Base-by-base conservation (phyloP, 2,113 vertebrate genomes). In the Cercopithecus mona region DNA sequence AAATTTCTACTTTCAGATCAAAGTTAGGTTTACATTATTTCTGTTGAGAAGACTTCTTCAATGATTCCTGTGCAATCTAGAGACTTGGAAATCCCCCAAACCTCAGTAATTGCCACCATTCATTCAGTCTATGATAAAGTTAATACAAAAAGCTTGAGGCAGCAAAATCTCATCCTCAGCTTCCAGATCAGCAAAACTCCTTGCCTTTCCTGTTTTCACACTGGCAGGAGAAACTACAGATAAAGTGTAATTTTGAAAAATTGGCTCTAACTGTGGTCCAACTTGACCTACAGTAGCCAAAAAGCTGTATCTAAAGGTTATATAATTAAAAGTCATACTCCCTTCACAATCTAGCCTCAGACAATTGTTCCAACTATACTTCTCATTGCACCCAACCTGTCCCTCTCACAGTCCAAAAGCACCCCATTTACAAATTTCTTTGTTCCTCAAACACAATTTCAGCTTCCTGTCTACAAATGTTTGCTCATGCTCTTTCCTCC, bases 281-380 rank as follows among this genome's bases (percentile, higher is more conserved):
- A 84, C 50, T 79, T 95, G 35, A 89, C 18, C 59, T 55, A 91
- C 30, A 84, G 66, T n/a, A 90, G 64, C 45, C 70, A 88, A 89
- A 97, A 93, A 96, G 10, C 55, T 78, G 5, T 40, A 92, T 40
- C 23, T 43, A 5, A 93, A 93, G 16, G 45, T 23, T 35, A 13
- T n/a, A 70, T 68, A 23, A 93, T 95, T 94, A 92, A 86, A 96
- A 95, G 40, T 59, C 50, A 89, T 38, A 83, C 23, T 66, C 50
- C 20, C n/a, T 79, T 27, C 25, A 97, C 72, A 89, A 96, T 45
- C 23, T 72, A 78, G 45, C 30, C 72, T 84, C 57, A 75, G 82
- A 88, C 8, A 96, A 80, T 3, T 64, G 14, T 14, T 88, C 61
- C 55, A 90, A 50, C 30, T 38, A n/a, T n/a, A 94, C 43, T 92